Percentiles rank a stretch among this genome's conserved stretches.
Evolutionary conservation across 2,888 invertebrate species (phyloP).

Genomic region (Troides aeacus): DNA sequence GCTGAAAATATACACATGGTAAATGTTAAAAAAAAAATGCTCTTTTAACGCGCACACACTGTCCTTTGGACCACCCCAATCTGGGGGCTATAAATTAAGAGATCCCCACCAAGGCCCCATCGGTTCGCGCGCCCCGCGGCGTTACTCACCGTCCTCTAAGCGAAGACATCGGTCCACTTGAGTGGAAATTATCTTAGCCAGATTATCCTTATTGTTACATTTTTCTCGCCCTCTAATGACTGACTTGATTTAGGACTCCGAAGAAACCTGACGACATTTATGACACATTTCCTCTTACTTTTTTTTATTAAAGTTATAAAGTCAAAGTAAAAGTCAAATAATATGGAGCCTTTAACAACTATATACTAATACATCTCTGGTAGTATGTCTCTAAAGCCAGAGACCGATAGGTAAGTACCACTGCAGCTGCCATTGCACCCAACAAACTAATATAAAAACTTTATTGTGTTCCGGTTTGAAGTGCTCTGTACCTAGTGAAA

Average conservation of each 20-base stretch:
- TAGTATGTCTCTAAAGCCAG: no score
- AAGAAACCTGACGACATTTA: not conserved
- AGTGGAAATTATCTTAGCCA: slow-evolving; percentile 68
- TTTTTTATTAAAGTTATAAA: no score
- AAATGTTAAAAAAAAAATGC: no score
- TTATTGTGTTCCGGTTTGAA: no score
- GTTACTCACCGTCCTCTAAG: slow-evolving; percentile 59
- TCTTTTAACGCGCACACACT: not conserved
- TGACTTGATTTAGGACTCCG: slow-evolving; percentile 26
- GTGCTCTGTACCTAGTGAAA: no score
- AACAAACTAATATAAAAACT: no score
- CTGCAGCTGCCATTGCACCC: no score
- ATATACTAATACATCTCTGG: no score
- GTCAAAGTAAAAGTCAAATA: no score
- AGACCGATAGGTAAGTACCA: no score
- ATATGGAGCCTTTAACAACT: no score
- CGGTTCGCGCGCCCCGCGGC: slow-evolving; percentile 70
- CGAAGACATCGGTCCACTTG: slow-evolving; percentile 66
- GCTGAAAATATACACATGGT: no score
- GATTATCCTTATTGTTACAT: slow-evolving; percentile 61
- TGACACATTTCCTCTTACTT: not conserved
- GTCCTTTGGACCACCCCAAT: slow-evolving; percentile 42
- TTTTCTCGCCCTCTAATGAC: slow-evolving; percentile 44
- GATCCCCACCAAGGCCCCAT: slow-evolving; percentile 77
- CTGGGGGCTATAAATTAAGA: slow-evolving; percentile 76